Conservation (phyloP, 2,888 invertebrate species). For the Zootermopsis nevadensis region DNA sequence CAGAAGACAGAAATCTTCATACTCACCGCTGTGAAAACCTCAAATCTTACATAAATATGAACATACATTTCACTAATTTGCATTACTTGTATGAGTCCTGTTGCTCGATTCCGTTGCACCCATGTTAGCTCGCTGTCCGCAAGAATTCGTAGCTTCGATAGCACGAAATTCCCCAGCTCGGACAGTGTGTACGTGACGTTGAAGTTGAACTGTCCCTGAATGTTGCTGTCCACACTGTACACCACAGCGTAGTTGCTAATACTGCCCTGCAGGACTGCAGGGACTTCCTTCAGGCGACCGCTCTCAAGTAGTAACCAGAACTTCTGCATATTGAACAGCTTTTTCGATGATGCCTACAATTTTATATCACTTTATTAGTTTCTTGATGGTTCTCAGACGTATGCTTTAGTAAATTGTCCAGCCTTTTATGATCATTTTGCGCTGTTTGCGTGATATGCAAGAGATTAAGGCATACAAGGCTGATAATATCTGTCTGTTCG, state of each 20-base stretch:
- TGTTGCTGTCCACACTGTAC: not conserved
- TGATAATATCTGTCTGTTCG: no score
- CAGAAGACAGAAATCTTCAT: no score
- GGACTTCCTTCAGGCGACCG: not conserved
- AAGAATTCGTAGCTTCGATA: constrained; percentile 31
- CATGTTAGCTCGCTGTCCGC: constrained; percentile 39
- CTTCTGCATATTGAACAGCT: constrained; percentile 35
- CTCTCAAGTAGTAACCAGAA: constrained; percentile 39
- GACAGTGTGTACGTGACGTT: not conserved
- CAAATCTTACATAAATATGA: no score
- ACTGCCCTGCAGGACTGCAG: not conserved
- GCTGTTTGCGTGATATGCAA: no score
- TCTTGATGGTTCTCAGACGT: no score
- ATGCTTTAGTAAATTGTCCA: no score
- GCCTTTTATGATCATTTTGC: no score
- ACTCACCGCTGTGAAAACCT: no score
- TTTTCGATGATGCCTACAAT: constrained; percentile 34
- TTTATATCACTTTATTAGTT: not conserved
- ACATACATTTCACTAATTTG: not conserved
- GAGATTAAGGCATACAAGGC: no score
- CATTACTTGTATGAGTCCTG: no score
- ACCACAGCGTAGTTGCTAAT: not conserved
- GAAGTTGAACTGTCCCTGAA: not conserved
- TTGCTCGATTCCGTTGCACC: not conserved
- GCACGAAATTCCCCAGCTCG: not conserved